Evolutionary conservation across 1,140 invertebrate genomes (phyloP).

Genomic region (Solenopsis fugax): DNA sequence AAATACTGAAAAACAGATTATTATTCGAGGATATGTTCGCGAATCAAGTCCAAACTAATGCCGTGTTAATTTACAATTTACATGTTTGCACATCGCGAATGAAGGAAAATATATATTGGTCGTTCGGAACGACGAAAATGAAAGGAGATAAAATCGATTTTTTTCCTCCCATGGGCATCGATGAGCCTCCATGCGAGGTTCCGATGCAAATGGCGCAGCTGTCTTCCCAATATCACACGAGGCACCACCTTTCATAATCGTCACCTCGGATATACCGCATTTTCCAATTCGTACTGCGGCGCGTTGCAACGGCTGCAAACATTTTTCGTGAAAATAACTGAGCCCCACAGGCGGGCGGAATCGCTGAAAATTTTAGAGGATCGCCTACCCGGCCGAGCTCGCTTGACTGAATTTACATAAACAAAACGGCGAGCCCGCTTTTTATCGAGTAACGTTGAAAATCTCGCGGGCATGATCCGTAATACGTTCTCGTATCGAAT

Average conservation of each 20-base stretch:
- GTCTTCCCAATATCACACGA: slow-evolving; percentile 61
- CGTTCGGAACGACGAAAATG: not conserved
- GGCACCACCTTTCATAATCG: slow-evolving; percentile 62
- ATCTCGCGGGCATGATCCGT: slow-evolving; percentile 7
- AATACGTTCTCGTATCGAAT: slow-evolving; percentile 14
- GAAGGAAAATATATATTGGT: slow-evolving; percentile 30
- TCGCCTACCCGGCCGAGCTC: slow-evolving; percentile 6
- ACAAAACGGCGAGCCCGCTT: slow-evolving; percentile 72
- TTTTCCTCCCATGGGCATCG: not conserved
- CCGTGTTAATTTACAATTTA: slow-evolving; percentile 22
- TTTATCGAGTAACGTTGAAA: slow-evolving; percentile 61
- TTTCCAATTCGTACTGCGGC: slow-evolving; percentile 30
- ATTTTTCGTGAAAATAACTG: slow-evolving; percentile 59
- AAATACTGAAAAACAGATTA: slow-evolving; percentile 10
- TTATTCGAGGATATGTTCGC: not conserved
- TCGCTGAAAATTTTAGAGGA: slow-evolving; percentile 53
- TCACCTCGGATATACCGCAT: slow-evolving; percentile 52
- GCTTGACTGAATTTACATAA: slow-evolving; percentile 63
- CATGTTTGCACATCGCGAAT: slow-evolving; percentile 17
- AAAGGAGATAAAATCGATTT: slow-evolving; percentile 25
- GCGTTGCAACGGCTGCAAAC: slow-evolving; percentile 49
- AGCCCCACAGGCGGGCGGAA: not conserved
- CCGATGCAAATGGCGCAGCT: slow-evolving; percentile 63
- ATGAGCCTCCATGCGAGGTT: slow-evolving; percentile 14
- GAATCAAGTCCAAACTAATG: not conserved